These are phyloP conservation scores for Pyrgilauda ruficollis DNA, from an alignment of 2,113 vertebrate species.

Conservation along the genomic window DNA sequence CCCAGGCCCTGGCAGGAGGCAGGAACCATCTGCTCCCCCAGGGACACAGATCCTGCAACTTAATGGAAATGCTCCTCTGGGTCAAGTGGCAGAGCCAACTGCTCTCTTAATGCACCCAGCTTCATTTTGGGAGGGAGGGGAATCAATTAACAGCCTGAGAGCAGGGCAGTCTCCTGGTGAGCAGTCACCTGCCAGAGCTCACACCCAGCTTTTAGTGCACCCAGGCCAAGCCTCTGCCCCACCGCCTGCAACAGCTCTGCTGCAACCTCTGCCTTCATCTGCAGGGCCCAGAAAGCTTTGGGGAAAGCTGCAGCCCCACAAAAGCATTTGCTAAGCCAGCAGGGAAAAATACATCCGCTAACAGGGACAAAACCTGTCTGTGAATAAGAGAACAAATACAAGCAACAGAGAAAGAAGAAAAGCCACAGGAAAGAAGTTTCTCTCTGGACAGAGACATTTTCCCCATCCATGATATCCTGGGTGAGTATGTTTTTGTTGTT, in stretches of 20 bases:
- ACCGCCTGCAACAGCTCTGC: not conserved
- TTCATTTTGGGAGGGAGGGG: not conserved
- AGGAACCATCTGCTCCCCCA: not conserved
- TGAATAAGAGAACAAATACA: not conserved
- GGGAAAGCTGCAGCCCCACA: not conserved
- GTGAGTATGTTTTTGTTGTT: not conserved
- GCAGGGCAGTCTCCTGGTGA: not conserved
- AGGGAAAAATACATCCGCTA: not conserved
- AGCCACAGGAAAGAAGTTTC: not conserved
- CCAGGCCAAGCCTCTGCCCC: not conserved
- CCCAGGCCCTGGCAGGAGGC: not conserved
- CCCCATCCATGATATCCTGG: not conserved
- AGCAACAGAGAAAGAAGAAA: not conserved
- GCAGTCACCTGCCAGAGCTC: not conserved
- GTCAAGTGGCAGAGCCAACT: slow-evolving; percentile 22
- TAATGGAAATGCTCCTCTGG: slow-evolving; percentile 36
- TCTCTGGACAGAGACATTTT: not conserved
- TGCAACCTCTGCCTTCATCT: not conserved
- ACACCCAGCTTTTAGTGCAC: not conserved
- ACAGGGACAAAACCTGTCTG: not conserved
- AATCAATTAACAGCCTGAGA: slow-evolving; percentile 3
- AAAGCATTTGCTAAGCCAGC: not conserved
- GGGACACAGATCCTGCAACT: not conserved
- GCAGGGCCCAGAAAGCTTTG: not conserved
- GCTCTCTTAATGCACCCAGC: not conserved